These are phyloP conservation scores for Serranochromis macrocephalus DNA, from an alignment of 2,113 vertebrate species.

Conservation along the genomic window DNA sequence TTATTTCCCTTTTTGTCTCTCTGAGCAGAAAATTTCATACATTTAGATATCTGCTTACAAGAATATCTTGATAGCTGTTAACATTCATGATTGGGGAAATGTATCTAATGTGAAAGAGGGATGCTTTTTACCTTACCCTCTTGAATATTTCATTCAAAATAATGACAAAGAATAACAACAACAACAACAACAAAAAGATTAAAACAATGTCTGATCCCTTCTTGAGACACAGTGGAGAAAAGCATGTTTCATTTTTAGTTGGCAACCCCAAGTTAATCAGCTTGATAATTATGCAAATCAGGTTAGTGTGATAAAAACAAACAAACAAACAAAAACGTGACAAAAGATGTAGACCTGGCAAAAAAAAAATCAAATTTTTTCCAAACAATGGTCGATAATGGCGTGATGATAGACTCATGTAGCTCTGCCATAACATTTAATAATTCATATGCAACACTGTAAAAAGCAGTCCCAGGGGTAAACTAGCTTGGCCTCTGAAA, in stretches of 20 bases:
- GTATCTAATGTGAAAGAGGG: not conserved
- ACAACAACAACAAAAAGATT: not conserved
- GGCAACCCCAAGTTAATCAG: not conserved
- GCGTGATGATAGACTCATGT: not conserved
- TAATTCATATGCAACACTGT: not conserved
- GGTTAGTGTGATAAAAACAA: not conserved
- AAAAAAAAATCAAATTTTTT: fast-evolving
- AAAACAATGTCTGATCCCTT: not conserved
- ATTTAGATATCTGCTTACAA: not conserved
- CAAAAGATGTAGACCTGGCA: not conserved
- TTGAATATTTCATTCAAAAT: not conserved
- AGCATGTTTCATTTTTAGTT: not conserved
- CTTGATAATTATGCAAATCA: not conserved
- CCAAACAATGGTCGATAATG: not conserved
- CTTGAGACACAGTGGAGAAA: not conserved
- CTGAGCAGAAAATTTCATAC: not conserved
- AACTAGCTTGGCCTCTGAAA: not conserved
- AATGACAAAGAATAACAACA: not conserved
- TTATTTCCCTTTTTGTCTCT: not conserved
- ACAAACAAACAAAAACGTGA: not conserved
- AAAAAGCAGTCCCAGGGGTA: not conserved
- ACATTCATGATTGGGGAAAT: not conserved
- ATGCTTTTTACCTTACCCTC: not conserved
- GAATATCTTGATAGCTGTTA: not conserved
- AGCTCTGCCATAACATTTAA: not conserved